Percentiles rank a stretch among this genome's conserved stretches.
phyloP scores from a whole-genome alignment of 2,113 vertebrate species.

The Anthoscopus minutus region DNA sequence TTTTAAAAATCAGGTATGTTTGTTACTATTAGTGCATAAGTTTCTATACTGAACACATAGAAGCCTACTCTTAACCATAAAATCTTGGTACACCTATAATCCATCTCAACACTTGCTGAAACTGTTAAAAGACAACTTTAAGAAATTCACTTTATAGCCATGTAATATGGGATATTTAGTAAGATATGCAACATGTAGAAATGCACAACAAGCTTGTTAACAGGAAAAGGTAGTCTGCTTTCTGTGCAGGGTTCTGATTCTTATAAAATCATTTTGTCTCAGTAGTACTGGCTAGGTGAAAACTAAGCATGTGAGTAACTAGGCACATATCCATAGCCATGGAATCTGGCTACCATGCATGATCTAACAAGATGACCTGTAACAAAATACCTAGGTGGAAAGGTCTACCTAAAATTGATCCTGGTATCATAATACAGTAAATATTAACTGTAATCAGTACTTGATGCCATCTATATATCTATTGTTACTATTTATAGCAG shows the following conservation, averaged over 20 bases:
- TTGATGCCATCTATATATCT: background rate
- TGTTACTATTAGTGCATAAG: background rate
- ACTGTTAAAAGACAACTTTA: background rate
- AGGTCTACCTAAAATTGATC: slow-evolving; percentile 42
- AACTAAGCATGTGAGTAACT: background rate
- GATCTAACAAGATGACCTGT: slow-evolving; percentile 25
- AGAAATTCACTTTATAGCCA: background rate
- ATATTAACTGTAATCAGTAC: background rate
- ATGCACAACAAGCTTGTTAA: background rate
- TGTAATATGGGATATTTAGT: background rate
- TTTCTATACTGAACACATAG: background rate
- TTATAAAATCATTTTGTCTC: background rate
- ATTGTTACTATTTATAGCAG: background rate
- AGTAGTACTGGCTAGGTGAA: background rate
- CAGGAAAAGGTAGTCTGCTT: background rate
- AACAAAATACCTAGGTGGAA: slow-evolving; percentile 24
- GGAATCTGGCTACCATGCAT: background rate
- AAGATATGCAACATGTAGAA: background rate
- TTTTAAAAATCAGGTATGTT: background rate
- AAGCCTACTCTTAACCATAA: background rate
- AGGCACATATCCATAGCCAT: background rate
- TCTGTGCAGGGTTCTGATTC: background rate
- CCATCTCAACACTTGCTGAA: background rate
- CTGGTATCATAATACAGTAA: background rate
- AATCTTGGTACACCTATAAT: background rate